Evolutionary conservation across 2,113 vertebrate species (phyloP).

Genomic region (Cathartes aura): DNA sequence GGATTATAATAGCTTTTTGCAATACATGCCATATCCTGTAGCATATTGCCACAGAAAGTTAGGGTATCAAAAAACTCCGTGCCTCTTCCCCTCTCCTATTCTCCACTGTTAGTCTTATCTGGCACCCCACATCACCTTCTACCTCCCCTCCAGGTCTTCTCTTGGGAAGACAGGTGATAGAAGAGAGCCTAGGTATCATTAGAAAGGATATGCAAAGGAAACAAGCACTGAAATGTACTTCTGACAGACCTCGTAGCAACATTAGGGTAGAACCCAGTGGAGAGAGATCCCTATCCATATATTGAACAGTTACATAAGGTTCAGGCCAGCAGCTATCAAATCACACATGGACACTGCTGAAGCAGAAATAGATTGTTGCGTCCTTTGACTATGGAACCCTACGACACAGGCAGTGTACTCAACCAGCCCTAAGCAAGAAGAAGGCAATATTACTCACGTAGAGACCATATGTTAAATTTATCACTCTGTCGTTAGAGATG

Average conservation of each 20-base stretch:
- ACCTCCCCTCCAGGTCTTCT: neutral
- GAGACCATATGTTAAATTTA: neutral
- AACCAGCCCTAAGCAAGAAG: neutral
- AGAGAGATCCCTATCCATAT: neutral
- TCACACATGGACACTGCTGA: neutral
- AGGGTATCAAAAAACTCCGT: neutral
- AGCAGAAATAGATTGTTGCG: neutral
- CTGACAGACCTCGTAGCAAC: neutral
- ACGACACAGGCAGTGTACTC: neutral
- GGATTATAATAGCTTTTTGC: neutral
- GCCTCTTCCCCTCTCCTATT: neutral
- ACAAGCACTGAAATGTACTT: neutral
- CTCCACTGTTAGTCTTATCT: neutral
- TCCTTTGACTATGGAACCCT: neutral
- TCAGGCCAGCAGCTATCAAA: neutral
- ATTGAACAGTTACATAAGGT: neutral
- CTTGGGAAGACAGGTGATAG: neutral
- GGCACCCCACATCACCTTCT: neutral
- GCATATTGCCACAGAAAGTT: neutral
- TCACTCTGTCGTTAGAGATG: neutral
- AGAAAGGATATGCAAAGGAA: neutral
- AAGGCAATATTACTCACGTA: accelerated
- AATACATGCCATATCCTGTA: neutral
- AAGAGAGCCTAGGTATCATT: neutral
- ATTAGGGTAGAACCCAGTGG: neutral